Percentiles rank a stretch among this genome's conserved stretches.
Evolutionary conservation across 2,797 vertebrate genomes (phyloP).

Genomic region (Leptodactylus fallax): DNA sequence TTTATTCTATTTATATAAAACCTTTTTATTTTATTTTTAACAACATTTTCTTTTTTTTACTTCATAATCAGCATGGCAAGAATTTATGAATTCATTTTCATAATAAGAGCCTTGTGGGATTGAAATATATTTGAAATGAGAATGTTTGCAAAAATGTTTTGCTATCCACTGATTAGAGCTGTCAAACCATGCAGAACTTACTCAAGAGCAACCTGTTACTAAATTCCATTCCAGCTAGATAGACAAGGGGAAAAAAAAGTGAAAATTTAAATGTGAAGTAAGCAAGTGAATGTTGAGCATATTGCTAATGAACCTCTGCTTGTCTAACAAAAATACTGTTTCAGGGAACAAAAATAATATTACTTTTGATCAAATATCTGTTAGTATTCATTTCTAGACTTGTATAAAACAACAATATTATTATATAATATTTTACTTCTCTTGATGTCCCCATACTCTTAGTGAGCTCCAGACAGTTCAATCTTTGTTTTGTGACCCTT

Average conservation of each 20-base stretch:
- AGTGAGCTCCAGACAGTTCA: no score
- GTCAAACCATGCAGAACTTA: constrained; percentile 58
- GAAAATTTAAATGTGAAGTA: not conserved
- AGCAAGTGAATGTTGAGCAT: constrained; percentile 35
- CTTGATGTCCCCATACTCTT: no score
- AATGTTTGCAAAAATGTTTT: constrained; percentile 54
- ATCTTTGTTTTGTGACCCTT: no score
- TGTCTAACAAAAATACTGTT: constrained; percentile 1
- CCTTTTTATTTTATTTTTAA: constrained; percentile 15
- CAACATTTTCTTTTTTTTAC: not conserved
- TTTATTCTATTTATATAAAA: constrained; percentile 16
- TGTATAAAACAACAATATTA: no score
- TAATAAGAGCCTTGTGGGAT: constrained; percentile 52
- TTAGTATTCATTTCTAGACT: not conserved
- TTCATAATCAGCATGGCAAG: constrained; percentile 14
- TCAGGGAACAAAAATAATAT: not conserved
- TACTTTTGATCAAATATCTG: not conserved
- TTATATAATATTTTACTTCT: no score
- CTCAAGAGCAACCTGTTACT: constrained; percentile 48
- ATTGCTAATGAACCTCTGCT: constrained; percentile 1
- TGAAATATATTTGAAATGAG: constrained; percentile 49
- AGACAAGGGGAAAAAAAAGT: constrained; percentile 31
- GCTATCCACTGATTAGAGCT: constrained; percentile 54
- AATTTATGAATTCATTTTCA: constrained; percentile 57
- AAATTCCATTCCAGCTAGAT: constrained; percentile 39